phyloP scores from a whole-genome alignment of 2,888 invertebrate genomes.

The Bimastos eiseni region DNA sequence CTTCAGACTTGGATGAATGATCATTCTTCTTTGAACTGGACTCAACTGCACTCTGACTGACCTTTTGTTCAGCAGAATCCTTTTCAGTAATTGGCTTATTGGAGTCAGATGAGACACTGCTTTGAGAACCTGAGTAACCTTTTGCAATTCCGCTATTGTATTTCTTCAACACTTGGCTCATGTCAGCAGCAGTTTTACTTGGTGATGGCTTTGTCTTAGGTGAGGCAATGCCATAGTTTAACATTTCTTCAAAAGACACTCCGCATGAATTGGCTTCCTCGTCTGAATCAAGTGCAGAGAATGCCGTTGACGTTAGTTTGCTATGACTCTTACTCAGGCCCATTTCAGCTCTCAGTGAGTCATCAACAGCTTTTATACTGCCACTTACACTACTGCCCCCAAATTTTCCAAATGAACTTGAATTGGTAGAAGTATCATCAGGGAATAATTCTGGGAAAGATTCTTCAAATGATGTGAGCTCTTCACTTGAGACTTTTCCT shows the following conservation, averaged over 20 bases:
- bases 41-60: neutral
- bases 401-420: neutral
- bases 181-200: neutral
- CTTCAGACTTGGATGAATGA: neutral
- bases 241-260: constrained; percentile 5
- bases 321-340: neutral
- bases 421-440: neutral
- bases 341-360: neutral
- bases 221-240: neutral
- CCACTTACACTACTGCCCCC: neutral
- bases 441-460: neutral
- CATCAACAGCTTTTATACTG: neutral
- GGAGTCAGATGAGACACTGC: neutral
- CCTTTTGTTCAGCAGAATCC: neutral
- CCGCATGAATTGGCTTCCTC: neutral
- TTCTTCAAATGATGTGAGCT: neutral
- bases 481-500: neutral
- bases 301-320: neutral
- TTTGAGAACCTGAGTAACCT: neutral
- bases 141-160: neutral
- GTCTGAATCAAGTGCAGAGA: neutral
- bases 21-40: neutral
- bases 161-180: neutral
- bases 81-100: neutral
- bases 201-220: constrained; percentile 2